phyloP scores from a whole-genome alignment of 1,140 invertebrate genomes.

The Ceratitis capitata region DNA sequence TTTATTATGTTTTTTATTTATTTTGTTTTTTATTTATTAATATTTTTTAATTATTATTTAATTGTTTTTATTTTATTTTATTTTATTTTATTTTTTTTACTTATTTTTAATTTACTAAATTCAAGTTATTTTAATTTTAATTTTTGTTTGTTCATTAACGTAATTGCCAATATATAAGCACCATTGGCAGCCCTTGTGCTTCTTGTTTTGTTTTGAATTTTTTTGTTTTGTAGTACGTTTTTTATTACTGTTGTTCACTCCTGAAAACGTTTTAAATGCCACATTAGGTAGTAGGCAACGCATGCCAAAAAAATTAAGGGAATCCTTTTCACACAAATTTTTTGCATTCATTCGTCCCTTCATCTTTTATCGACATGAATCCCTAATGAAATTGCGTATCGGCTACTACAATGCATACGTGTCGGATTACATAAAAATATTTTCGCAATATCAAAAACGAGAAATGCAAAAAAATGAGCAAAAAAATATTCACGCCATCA shows the following conservation, averaged over 20 bases:
- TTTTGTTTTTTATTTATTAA: no score
- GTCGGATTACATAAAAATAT: conserved; percentile 17
- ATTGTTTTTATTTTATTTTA: no score
- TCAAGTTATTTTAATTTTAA: no score
- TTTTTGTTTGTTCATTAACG: no score
- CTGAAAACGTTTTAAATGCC: background rate
- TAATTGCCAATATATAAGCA: no score
- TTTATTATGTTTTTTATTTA: no score
- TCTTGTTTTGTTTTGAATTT: background rate
- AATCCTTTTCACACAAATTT: conserved; percentile 16
- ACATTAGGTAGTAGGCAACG: background rate
- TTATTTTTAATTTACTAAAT: no score
- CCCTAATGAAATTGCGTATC: background rate
- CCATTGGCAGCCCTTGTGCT: no score
- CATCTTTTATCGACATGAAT: background rate
- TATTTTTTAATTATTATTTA: no score
- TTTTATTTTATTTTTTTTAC: no score
- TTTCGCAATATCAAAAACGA: background rate
- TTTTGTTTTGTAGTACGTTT: background rate
- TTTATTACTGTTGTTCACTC: background rate
- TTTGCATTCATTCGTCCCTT: background rate
- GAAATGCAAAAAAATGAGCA: background rate
- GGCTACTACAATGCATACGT: background rate
- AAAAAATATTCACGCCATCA: background rate
- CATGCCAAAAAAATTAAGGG: conserved; percentile 34